Percentiles rank a stretch among this genome's conserved stretches.
phyloP scores from a whole-genome alignment of 2,888 invertebrate genomes.

The Charanyca ferruginea region DNA sequence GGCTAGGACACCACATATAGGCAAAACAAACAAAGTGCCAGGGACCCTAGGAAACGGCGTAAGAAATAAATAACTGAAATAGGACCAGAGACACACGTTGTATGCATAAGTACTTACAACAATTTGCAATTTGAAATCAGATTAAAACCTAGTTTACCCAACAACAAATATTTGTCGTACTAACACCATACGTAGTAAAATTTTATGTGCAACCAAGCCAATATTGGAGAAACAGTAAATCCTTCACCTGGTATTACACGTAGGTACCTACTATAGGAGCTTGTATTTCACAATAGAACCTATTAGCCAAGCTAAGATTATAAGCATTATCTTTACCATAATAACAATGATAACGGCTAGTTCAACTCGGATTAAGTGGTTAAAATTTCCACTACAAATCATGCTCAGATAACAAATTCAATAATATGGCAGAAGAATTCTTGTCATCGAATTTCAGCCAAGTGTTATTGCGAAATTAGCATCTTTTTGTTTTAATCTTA shows the following conservation, averaged over 20 bases:
- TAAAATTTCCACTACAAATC: slow-evolving; percentile 81
- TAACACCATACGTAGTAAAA: slow-evolving; percentile 32
- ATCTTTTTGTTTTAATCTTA: slow-evolving; percentile 8
- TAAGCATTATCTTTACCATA: slow-evolving; percentile 73
- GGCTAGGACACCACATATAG: not conserved
- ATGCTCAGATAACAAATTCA: slow-evolving; percentile 46
- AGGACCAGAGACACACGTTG: not conserved
- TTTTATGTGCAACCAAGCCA: slow-evolving; percentile 65
- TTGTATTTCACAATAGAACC: slow-evolving; percentile 75
- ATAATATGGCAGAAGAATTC: slow-evolving; percentile 32
- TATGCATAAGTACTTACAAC: slow-evolving; percentile 2
- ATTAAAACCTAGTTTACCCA: slow-evolving; percentile 42
- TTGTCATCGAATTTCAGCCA: slow-evolving; percentile 13
- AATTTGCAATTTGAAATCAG: slow-evolving; percentile 27
- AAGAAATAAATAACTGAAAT: not conserved
- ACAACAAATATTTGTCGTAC: slow-evolving; percentile 39
- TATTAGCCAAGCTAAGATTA: slow-evolving; percentile 77
- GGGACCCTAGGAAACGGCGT: not conserved
- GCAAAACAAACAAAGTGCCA: not conserved
- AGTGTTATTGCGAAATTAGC: not conserved
- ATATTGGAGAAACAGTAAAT: slow-evolving; percentile 74
- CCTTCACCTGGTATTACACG: slow-evolving; percentile 65
- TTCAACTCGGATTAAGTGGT: slow-evolving; percentile 71
- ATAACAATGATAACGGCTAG: slow-evolving; percentile 71
- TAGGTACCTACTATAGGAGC: slow-evolving; percentile 62